These are phyloP conservation scores for Platichthys flesus DNA, from an alignment of 2,113 vertebrate species.

Conservation along the genomic window DNA sequence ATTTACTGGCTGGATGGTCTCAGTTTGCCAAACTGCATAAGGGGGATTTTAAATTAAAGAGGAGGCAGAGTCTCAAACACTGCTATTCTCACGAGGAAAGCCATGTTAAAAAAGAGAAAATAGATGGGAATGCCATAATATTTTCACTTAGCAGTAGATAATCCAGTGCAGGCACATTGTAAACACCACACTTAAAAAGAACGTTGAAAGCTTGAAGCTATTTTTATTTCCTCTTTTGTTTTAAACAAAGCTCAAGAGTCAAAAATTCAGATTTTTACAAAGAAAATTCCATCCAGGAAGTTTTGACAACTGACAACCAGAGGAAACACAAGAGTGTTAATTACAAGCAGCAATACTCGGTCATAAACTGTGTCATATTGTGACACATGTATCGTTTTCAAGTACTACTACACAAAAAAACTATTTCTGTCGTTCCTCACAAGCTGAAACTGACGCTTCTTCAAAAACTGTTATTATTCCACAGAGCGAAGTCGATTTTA, in stretches of 20 bases:
- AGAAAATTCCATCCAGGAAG: not conserved
- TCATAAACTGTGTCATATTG: too few relatives aligned
- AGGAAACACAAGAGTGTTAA: not conserved
- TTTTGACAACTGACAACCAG: not conserved
- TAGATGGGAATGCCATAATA: conserved; percentile 37
- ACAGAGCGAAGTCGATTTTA: conserved; percentile 65
- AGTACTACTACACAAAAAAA: conserved; percentile 5
- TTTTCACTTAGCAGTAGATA: conserved; percentile 49
- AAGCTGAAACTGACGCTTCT: conserved; percentile 31
- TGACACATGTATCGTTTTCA: conserved; percentile 1
- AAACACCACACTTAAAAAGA: conserved; percentile 10
- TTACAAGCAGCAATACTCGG: too few relatives aligned
- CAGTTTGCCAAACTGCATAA: conserved; percentile 70
- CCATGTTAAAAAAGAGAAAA: conserved; percentile 25
- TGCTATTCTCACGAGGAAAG: conserved; percentile 42
- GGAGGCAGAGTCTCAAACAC: conserved; percentile 48
- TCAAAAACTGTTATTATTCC: conserved; percentile 53
- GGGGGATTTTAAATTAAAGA: conserved; percentile 70
- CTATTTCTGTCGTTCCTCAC: not conserved
- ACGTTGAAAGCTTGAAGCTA: not conserved
- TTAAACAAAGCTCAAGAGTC: not conserved
- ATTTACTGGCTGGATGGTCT: conserved; percentile 75
- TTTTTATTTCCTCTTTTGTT: not conserved
- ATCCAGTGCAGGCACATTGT: conserved; percentile 22
- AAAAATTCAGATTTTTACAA: not conserved